Evolutionary conservation across 2,888 invertebrate species (phyloP).

Genomic region (Thereva nobilitata): DNA sequence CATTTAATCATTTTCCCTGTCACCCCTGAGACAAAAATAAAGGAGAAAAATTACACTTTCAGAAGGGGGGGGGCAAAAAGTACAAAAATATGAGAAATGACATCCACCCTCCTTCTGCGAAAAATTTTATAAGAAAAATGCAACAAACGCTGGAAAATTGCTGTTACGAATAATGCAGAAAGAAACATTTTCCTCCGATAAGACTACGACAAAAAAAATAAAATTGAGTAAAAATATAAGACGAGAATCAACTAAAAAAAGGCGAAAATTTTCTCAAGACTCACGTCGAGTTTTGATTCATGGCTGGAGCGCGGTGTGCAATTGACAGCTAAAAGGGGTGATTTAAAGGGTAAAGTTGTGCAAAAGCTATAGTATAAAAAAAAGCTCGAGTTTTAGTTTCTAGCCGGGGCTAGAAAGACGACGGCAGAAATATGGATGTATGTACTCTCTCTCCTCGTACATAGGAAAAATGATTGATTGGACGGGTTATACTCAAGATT

Average conservation of each 20-base stretch:
- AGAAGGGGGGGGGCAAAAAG: no score
- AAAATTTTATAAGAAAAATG: conserved; percentile 1
- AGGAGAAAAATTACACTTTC: no score
- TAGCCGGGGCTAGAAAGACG: not conserved
- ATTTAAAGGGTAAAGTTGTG: conserved; percentile 8
- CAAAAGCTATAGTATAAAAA: conserved; percentile 1
- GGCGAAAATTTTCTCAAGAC: not conserved
- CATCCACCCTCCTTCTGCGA: not conserved
- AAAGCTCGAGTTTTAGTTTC: not conserved
- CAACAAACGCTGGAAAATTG: conserved; percentile 4
- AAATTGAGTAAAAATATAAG: no score
- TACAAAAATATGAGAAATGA: no score
- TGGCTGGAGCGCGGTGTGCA: conserved; percentile 3
- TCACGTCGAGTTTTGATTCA: conserved; percentile 8
- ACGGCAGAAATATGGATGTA: not conserved
- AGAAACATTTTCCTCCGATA: not conserved
- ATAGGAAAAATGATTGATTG: conserved; percentile 3
- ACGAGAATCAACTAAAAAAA: no score
- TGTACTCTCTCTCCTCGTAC: no score
- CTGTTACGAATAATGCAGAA: not conserved
- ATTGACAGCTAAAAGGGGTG: conserved; percentile 14
- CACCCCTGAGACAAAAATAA: no score
- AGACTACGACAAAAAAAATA: no score
- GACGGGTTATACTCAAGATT: not conserved
- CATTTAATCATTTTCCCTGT: no score